Percentiles rank a stretch among this genome's conserved stretches.
Conservation (phyloP, 1,140 invertebrate species). For the Drosophila nebulosa region DNA sequence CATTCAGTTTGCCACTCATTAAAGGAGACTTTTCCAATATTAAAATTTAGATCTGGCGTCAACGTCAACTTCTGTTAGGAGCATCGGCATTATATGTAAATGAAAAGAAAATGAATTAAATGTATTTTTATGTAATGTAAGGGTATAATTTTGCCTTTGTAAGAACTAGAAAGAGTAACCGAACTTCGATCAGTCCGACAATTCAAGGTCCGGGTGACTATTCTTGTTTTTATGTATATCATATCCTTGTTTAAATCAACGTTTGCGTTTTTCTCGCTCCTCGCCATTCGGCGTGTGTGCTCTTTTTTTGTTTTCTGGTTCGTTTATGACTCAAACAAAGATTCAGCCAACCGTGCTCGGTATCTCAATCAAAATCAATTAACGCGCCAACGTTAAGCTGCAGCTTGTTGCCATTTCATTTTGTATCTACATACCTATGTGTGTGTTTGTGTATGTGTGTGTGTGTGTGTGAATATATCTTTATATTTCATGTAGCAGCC, state of each 20-base stretch:
- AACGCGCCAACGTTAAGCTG: slow-evolving; percentile 44
- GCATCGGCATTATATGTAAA: no score
- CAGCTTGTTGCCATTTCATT: slow-evolving; percentile 55
- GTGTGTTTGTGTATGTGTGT: background rate
- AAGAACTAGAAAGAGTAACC: no score
- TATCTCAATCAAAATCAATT: slow-evolving; percentile 58
- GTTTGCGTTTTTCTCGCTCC: background rate
- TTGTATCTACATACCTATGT: slow-evolving; percentile 10
- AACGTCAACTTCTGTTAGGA: no score
- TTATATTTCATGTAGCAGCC: slow-evolving; percentile 2
- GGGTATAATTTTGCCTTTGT: no score
- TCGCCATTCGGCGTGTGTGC: background rate
- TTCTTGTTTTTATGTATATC: background rate
- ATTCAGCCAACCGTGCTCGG: slow-evolving; percentile 8
- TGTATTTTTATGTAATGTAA: no score
- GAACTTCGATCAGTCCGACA: no score
- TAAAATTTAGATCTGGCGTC: no score
- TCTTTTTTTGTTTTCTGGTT: background rate
- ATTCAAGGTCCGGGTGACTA: no score
- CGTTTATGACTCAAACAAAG: slow-evolving; percentile 9
- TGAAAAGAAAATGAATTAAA: no score
- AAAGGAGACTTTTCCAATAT: no score
- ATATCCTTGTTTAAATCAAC: background rate
- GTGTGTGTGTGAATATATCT: background rate
- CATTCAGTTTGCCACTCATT: no score